These are phyloP conservation scores for Campodea augens DNA, from an alignment of 1,140 invertebrate genomes.

Conservation along the genomic window DNA sequence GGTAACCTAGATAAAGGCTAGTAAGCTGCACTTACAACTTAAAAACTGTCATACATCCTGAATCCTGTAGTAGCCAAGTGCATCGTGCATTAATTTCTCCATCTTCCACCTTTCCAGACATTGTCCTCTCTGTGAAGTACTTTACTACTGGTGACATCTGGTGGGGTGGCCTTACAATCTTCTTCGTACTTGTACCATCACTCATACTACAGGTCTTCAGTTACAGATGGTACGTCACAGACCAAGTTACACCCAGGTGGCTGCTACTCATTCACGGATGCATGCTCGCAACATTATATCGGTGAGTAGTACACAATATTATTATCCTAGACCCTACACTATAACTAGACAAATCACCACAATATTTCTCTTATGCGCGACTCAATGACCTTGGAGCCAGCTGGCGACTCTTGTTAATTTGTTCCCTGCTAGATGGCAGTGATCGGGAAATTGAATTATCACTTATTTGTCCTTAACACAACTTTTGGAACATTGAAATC, in stretches of 20 bases:
- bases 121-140: constrained; percentile 23
- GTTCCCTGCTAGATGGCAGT: no score
- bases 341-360: no score
- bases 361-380: no score
- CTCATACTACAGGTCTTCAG: constrained; percentile 26
- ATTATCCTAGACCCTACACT: no score
- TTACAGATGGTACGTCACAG: constrained; percentile 25
- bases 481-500: no score
- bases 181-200: constrained; percentile 24
- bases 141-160: constrained; percentile 21
- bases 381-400: no score
- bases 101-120: constrained; percentile 18
- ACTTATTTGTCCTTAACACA: no score
- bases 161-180: constrained; percentile 25
- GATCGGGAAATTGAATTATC: no score
- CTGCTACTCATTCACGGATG: constrained; percentile 23
- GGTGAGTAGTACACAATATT: constrained; percentile 17
- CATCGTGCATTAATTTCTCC: not conserved
- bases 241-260: constrained; percentile 18
- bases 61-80: not conserved
- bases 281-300: constrained; percentile 25
- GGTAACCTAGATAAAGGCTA: not conserved
- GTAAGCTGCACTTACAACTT: no score
- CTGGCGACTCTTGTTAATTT: no score
- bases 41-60: not conserved